phyloP scores from a whole-genome alignment of 2,113 vertebrate genomes.

The Sinocyclocheilus rhinocerous region DNA sequence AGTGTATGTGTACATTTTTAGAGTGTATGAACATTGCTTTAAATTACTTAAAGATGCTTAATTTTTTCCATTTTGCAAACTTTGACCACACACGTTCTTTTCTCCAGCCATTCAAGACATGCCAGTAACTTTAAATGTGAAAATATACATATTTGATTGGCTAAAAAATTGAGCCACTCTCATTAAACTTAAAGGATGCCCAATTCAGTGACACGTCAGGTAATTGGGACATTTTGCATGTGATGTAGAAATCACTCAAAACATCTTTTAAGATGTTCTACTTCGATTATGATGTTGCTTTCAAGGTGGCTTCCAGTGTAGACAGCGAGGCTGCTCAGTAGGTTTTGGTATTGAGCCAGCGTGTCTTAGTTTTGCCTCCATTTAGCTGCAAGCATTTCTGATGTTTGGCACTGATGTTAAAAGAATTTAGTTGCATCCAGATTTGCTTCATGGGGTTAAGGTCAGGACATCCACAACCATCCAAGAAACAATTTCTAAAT shows the following conservation, averaged over 20 bases:
- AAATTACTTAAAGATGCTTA: neutral
- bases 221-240: neutral
- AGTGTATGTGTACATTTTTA: too few relatives aligned
- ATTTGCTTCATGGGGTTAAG: conserved; percentile 1
- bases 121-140: neutral
- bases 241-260: neutral
- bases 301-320: neutral
- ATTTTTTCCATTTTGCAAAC: neutral
- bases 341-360: conserved; percentile 2
- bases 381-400: conserved; percentile 20
- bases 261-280: neutral
- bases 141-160: neutral
- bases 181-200: neutral
- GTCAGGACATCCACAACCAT: neutral
- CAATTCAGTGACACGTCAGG: neutral
- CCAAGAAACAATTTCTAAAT: neutral
- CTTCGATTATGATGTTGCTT: neutral
- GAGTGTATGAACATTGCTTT: neutral
- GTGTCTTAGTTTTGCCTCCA: conserved; percentile 2
- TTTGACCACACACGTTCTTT: neutral
- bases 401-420: conserved; percentile 19
- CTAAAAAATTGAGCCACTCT: neutral
- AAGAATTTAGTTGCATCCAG: neutral
- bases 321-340: neutral
- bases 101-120: neutral